Evolutionary conservation across 2,888 invertebrate genomes (phyloP).

Genomic region (Sphaerophoria taeniata): DNA sequence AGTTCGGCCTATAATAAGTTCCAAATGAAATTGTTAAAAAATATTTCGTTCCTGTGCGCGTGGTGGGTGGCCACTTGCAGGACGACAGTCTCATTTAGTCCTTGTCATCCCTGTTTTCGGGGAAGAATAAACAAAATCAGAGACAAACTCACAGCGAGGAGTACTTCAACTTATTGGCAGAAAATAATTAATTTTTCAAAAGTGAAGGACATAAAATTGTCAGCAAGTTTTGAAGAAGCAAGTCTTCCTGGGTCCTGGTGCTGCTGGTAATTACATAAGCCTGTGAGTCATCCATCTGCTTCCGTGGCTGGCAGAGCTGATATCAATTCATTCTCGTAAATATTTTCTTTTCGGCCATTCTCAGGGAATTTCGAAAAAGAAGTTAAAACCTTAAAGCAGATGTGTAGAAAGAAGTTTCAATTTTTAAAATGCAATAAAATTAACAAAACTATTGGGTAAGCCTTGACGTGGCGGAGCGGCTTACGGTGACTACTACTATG

Average conservation of each 20-base stretch:
- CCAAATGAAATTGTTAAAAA: constrained; percentile 36
- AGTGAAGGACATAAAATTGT: constrained; percentile 22
- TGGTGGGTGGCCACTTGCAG: not conserved
- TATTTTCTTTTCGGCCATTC: not conserved
- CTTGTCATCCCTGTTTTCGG: not conserved
- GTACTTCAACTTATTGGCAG: constrained; percentile 62
- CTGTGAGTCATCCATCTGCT: not conserved
- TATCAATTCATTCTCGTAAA: not conserved
- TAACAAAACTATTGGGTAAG: no score
- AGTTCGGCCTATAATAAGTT: constrained; percentile 3
- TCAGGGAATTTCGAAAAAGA: not conserved
- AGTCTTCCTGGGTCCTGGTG: no score
- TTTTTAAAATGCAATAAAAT: no score
- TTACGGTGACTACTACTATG: no score
- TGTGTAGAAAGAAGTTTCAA: no score
- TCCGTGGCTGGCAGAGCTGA: not conserved
- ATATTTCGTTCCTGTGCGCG: constrained; percentile 15
- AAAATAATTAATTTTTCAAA: constrained; percentile 64
- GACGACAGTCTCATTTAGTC: constrained; percentile 3
- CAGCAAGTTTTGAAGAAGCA: constrained; percentile 46
- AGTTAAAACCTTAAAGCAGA: no score
- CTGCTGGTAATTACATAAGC: constrained; percentile 9
- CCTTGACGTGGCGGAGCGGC: no score
- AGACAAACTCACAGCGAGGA: not conserved
- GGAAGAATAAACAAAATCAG: constrained; percentile 39